Evolutionary conservation across 2,888 invertebrate genomes (phyloP), one percentile per base, ranked within the genome.

Genomic region (Hydroisotoma schaefferi): DNA sequence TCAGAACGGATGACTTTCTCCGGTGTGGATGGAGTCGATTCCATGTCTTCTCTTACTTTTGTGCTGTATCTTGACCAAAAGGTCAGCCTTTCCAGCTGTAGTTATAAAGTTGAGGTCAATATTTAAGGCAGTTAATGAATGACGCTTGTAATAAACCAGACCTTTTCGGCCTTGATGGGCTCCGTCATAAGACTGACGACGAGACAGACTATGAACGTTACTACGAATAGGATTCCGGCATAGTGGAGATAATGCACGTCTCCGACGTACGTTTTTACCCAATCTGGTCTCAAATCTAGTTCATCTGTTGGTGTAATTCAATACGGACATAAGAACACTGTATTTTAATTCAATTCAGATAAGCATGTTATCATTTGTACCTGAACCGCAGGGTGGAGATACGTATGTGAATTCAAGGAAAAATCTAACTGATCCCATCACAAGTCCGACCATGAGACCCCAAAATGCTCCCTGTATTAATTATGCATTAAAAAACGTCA

Each of bases 391-490:
- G 0, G 78, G 71, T 2, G 78, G 78, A 5, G 74, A 73, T 2
- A 74, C 63, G 74, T 79, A 82, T 18, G 76, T 72, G 72, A 80
- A 80, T 73, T 82, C 81, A 75, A 80, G 75, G 20, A 76, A 74
- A 69, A 82, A 81, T 27, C 82, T 75, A 23, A 77, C 73, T 3
- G 77, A 56, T 15, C 81, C 81, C n/a, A 79, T 74, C 15, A 76
- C 73, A 18, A 82, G 73, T 0, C 82, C 82, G 12, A 77, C 69
- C 78, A 82, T 80, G 29, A 82, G 73, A 4, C 81, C 79, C 78
- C 78, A 81, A 74, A 82, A 82, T 0, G 82, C 82, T 4, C 81
- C 82, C 81, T 81, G 72, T n/a, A 72, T 58, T n/a, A n/a, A n/a
- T n/a, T n/a, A n/a, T n/a, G n/a, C n/a, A n/a, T n/a, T n/a, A n/a